These are phyloP conservation scores for Parapsyche elsis DNA, from an alignment of 1,140 invertebrate genomes.

Conservation along the genomic window DNA sequence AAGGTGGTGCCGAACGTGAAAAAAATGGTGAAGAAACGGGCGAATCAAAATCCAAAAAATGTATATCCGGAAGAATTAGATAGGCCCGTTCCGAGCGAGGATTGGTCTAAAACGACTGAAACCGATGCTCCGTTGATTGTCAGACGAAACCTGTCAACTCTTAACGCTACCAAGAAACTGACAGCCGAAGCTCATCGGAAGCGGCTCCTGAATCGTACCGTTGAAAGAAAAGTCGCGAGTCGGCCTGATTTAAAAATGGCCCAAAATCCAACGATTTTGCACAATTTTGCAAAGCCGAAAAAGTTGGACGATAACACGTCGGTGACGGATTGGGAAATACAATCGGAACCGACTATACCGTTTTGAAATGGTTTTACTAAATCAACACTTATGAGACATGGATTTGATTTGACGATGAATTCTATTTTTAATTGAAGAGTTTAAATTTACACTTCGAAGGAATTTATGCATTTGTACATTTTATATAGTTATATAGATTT, in stretches of 20 bases:
- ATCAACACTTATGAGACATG: too few relatives aligned
- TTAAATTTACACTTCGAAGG: too few relatives aligned
- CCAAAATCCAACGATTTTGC: background rate
- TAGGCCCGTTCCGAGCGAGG: background rate
- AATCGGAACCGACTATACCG: background rate
- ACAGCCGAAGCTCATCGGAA: background rate
- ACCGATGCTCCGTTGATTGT: background rate
- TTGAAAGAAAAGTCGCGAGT: background rate
- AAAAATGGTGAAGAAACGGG: background rate
- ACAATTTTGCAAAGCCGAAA: constrained; percentile 7
- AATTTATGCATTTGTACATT: too few relatives aligned
- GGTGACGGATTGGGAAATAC: background rate
- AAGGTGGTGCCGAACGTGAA: background rate
- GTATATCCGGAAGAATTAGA: background rate
- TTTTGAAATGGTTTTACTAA: too few relatives aligned
- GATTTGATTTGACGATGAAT: too few relatives aligned
- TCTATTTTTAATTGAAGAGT: too few relatives aligned
- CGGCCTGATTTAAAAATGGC: background rate
- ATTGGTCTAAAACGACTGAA: background rate
- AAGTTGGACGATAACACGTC: constrained; percentile 24
- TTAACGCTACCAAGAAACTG: background rate
- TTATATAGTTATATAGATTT: too few relatives aligned
- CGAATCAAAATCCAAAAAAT: background rate
- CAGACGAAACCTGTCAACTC: background rate
- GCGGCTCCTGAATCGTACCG: background rate